Evolutionary conservation across 2,113 vertebrate species (phyloP).

Genomic region (Entosphenus tridentatus): DNA sequence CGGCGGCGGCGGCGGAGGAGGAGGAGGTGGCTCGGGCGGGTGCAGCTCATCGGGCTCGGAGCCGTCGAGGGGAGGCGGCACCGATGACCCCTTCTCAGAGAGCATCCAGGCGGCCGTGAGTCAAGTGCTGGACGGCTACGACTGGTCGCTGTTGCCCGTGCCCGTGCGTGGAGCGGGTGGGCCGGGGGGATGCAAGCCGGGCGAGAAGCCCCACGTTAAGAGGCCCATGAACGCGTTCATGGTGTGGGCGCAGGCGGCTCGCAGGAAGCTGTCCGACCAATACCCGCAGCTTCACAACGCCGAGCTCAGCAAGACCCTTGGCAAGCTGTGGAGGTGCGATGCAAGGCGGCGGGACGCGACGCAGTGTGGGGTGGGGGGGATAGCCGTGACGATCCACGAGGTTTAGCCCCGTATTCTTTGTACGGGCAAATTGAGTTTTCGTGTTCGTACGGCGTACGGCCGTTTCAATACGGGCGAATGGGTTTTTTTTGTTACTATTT

Average conservation of each 20-base stretch:
- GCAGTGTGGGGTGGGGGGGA: background rate
- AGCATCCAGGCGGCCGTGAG: slow-evolving; percentile 90
- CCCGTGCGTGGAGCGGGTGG: slow-evolving; percentile 44
- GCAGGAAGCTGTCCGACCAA: slow-evolving; percentile 79
- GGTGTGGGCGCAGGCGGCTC: slow-evolving; percentile 90
- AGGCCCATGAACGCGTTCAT: slow-evolving; percentile 84
- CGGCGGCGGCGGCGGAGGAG: slow-evolving; percentile 32
- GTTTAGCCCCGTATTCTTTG: too few species aligned
- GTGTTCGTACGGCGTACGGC: too few species aligned
- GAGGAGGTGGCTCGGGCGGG: slow-evolving; percentile 30
- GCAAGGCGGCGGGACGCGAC: background rate
- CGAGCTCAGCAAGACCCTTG: slow-evolving; percentile 92
- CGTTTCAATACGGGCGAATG: too few species aligned
- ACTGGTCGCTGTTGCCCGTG: slow-evolving; percentile 98
- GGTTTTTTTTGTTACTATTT: too few species aligned
- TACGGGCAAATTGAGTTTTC: too few species aligned
- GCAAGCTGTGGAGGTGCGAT: slow-evolving; percentile 77
- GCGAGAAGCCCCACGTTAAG: slow-evolving; percentile 64
- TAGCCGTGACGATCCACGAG: background rate
- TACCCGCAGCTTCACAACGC: slow-evolving; percentile 94
- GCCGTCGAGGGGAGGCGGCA: slow-evolving; percentile 17
- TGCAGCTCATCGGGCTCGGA: too few species aligned
- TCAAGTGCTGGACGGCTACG: slow-evolving; percentile 90
- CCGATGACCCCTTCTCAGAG: slow-evolving; percentile 68
- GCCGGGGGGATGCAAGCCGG: background rate